Conservation (phyloP, 2,888 invertebrate species). For the Hymenopus coronatus region DNA sequence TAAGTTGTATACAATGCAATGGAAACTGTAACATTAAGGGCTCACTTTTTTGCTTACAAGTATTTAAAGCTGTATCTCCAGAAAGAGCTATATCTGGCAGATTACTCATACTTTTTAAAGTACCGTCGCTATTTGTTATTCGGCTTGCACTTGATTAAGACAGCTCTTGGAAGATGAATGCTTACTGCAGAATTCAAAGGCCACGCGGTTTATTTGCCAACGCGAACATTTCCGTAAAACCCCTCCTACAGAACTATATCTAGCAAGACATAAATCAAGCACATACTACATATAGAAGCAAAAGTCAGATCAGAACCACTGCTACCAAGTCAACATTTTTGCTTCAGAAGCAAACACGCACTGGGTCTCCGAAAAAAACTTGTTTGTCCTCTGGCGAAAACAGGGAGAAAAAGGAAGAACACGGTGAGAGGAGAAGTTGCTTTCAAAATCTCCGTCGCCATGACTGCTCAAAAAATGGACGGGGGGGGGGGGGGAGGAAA, state of each 20-base stretch:
- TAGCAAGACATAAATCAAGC: background rate
- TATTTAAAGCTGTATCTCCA: too few relatives aligned
- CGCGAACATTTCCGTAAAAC: background rate
- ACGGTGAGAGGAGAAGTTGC: constrained; percentile 41
- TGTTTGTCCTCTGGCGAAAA: constrained; percentile 22
- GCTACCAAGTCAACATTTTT: constrained; percentile 25
- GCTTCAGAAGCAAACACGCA: constrained; percentile 19
- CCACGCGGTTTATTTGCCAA: background rate
- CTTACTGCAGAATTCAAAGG: background rate
- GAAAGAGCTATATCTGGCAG: too few relatives aligned
- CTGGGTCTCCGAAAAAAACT: background rate
- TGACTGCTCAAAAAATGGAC: constrained; percentile 16
- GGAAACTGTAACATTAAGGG: too few relatives aligned
- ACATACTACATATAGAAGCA: background rate
- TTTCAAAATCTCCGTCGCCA: constrained; percentile 18
- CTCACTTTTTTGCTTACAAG: too few relatives aligned
- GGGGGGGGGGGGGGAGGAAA: background rate
- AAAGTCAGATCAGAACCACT: background rate
- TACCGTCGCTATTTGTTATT: background rate
- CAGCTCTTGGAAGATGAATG: background rate
- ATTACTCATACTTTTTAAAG: too few relatives aligned
- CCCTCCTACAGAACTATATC: background rate
- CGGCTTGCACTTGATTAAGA: background rate
- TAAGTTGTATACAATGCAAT: too few relatives aligned
- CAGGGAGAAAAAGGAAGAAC: background rate